A percentile compares a stretch with the other conserved stretches of the same genome.
These are phyloP conservation scores for Cyclopterus lumpus DNA, from an alignment of 2,797 vertebrate genomes.

Conservation along the genomic window DNA sequence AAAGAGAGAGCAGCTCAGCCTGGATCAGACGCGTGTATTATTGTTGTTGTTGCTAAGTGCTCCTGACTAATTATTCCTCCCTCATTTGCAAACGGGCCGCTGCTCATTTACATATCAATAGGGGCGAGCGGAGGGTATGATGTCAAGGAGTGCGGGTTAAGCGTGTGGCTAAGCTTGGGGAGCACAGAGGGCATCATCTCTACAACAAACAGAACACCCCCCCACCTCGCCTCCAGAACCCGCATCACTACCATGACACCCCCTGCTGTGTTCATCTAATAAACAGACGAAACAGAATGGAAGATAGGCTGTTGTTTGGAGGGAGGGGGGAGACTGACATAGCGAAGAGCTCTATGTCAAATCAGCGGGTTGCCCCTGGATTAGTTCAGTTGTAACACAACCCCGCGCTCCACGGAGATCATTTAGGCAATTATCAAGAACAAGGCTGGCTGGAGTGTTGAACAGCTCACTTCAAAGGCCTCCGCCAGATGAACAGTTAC, in stretches of 20 bases:
- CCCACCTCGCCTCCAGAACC: conserved; percentile 51
- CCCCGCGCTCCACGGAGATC: conserved; percentile 85
- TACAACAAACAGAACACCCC: conserved; percentile 79
- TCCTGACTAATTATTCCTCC: conserved; percentile 86
- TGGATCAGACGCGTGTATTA: conserved; percentile 81
- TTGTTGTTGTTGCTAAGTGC: conserved; percentile 86
- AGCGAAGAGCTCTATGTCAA: conserved; percentile 81
- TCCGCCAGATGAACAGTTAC: conserved; percentile 84
- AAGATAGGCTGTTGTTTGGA: conserved; percentile 77
- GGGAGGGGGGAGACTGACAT: conserved; percentile 43
- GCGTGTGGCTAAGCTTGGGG: conserved; percentile 79
- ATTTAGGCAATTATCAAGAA: conserved; percentile 92
- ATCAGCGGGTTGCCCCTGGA: conserved; percentile 85
- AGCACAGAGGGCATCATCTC: conserved; percentile 75
- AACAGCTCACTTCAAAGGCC: conserved; percentile 88
- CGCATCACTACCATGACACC: conserved; percentile 66
- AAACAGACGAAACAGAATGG: conserved; percentile 81
- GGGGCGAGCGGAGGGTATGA: conserved; percentile 57
- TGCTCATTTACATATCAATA: conserved; percentile 85
- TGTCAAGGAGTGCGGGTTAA: conserved; percentile 78
- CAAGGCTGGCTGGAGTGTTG: conserved; percentile 83
- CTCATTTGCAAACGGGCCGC: conserved; percentile 83
- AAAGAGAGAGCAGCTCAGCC: conserved; percentile 79
- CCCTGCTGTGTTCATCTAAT: conserved; percentile 77
- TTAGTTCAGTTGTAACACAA: conserved; percentile 85